Evolutionary conservation across 1,140 invertebrate species (phyloP).

Genomic region (Neodiprion lecontei): DNA sequence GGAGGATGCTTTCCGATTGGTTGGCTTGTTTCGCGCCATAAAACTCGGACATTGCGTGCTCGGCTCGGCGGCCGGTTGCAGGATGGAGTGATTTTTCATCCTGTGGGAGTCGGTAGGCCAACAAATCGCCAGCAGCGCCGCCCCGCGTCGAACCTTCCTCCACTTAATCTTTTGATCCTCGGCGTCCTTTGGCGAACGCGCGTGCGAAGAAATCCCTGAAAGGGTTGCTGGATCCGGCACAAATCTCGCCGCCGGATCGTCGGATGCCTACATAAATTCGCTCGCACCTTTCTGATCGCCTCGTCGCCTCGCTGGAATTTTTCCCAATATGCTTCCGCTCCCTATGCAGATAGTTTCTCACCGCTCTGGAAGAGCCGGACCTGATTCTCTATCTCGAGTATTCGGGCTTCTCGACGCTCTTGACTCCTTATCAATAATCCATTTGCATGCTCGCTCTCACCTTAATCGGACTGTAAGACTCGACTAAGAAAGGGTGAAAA

Average conservation of each 20-base stretch:
- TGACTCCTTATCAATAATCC: neutral
- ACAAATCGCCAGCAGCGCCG: neutral
- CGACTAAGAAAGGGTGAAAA: too few relatives aligned
- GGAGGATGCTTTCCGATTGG: conserved; percentile 2
- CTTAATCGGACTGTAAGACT: too few relatives aligned
- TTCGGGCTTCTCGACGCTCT: neutral
- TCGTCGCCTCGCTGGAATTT: neutral
- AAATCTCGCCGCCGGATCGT: too few relatives aligned
- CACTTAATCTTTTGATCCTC: neutral
- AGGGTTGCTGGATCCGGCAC: too few relatives aligned
- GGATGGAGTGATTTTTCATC: conserved; percentile 2
- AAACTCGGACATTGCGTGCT: conserved; percentile 7
- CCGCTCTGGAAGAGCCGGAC: neutral
- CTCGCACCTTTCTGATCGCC: neutral
- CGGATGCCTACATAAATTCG: too few relatives aligned
- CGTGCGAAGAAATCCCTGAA: neutral
- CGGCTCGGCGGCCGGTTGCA: neutral
- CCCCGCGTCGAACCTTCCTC: neutral
- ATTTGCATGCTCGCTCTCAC: neutral
- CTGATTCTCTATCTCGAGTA: neutral
- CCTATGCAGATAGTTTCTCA: neutral
- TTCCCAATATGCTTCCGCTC: neutral
- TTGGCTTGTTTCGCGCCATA: conserved; percentile 5
- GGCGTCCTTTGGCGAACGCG: neutral
- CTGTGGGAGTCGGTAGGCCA: neutral